Evolutionary conservation across 1,140 invertebrate species (phyloP).

Genomic region (Polypedilum pembai): DNA sequence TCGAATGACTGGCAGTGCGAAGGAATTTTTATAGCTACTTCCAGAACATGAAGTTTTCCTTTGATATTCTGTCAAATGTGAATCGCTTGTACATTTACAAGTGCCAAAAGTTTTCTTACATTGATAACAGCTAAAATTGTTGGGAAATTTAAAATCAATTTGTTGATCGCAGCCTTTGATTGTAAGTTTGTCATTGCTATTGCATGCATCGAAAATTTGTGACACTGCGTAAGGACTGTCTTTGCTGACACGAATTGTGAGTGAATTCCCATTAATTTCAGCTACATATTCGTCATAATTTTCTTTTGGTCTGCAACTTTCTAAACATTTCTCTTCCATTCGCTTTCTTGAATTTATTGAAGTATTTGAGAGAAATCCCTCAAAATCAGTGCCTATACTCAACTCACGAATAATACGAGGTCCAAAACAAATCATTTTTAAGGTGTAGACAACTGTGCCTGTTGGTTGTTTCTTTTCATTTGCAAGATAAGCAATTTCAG

Average conservation of each 20-base stretch:
- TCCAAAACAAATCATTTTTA: neutral
- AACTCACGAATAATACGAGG: neutral
- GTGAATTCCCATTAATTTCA: slow-evolving; percentile 25
- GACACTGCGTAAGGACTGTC: neutral
- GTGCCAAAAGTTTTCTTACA: neutral
- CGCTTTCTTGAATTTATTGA: neutral
- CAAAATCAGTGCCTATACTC: too few relatives aligned
- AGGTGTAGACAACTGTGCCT: neutral
- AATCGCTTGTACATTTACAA: neutral
- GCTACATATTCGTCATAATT: slow-evolving; percentile 26
- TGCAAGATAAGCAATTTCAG: neutral
- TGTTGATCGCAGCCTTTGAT: neutral
- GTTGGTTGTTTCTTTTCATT: neutral
- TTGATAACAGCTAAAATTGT: neutral
- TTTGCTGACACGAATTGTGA: slow-evolving; percentile 10
- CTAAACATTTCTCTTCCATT: neutral
- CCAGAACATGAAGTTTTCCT: neutral
- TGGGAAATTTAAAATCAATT: neutral
- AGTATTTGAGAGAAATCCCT: too few relatives aligned
- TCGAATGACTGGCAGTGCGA: neutral
- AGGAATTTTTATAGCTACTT: neutral
- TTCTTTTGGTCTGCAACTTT: neutral
- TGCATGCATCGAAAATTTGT: neutral
- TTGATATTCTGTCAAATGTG: neutral
- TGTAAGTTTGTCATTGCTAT: neutral